phyloP scores from a whole-genome alignment of 2,113 vertebrate genomes.

The Lynx canadensis region DNA sequence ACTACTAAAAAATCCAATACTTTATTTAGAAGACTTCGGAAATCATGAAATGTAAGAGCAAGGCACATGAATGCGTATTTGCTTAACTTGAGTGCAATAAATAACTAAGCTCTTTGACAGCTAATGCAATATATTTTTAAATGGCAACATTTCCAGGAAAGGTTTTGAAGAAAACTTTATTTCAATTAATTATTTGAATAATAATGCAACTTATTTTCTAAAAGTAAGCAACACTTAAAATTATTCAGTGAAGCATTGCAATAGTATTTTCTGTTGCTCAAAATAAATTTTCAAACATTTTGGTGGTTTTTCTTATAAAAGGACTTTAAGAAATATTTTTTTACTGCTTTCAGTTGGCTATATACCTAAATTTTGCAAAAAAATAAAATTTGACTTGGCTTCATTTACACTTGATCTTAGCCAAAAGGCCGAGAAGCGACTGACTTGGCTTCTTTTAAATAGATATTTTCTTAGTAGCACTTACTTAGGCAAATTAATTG shows the following conservation, averaged over 20 bases:
- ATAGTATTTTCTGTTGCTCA: background rate
- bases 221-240: background rate
- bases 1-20: background rate
- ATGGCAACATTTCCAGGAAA: accelerated
- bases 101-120: background rate
- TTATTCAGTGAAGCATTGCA: background rate
- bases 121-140: background rate
- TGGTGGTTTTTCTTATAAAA: background rate
- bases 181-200: conserved; percentile 13
- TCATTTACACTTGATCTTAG: background rate
- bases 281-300: background rate
- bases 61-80: background rate
- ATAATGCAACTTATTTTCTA: background rate
- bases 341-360: background rate
- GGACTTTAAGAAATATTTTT: conserved; percentile 38
- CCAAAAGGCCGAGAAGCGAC: too few relatives aligned
- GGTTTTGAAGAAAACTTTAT: background rate
- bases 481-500: conserved; percentile 44
- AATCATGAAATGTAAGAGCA: background rate
- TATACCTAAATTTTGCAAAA: background rate
- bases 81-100: background rate
- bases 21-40: background rate
- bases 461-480: background rate
- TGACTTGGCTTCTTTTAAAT: background rate
- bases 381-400: background rate